A percentile compares a stretch with the other conserved stretches of the same genome.
Evolutionary conservation across 2,888 invertebrate species (phyloP).

Genomic region (Eustalomyia histrio): DNA sequence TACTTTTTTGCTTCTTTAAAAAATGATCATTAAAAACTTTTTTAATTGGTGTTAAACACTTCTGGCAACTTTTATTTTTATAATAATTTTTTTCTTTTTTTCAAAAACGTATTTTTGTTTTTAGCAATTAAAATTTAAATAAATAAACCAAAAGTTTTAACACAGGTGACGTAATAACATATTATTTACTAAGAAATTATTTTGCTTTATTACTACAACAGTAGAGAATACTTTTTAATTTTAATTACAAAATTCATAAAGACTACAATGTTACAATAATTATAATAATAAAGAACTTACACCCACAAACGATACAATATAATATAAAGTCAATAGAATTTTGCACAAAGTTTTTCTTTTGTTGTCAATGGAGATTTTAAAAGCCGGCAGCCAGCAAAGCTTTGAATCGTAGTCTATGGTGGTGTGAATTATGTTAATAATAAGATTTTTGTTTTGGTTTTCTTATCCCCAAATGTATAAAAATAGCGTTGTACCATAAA

Average conservation of each 20-base stretch:
- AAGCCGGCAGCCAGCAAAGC: neutral
- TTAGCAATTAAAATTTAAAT: neutral
- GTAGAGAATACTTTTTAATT: neutral
- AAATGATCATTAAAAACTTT: neutral
- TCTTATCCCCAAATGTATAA: neutral
- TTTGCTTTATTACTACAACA: no score
- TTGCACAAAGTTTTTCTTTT: neutral
- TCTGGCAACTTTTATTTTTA: slow-evolving; percentile 5
- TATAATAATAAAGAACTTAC: neutral
- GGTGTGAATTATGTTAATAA: slow-evolving; percentile 33
- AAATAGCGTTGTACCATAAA: neutral
- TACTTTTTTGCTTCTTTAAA: no score
- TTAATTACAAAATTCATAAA: neutral
- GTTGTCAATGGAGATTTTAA: slow-evolving; percentile 1
- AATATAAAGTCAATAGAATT: neutral
- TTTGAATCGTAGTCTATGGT: neutral
- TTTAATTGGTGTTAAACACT: slow-evolving; percentile 30
- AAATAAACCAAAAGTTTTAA: neutral
- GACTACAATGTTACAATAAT: neutral
- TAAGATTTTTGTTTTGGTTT: neutral
- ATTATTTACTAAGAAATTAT: no score
- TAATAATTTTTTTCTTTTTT: no score
- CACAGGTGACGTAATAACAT: neutral
- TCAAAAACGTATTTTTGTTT: neutral
- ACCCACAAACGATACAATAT: neutral